Conservation (phyloP, 2,888 invertebrate genomes). For the Limnephilus lunatus region DNA sequence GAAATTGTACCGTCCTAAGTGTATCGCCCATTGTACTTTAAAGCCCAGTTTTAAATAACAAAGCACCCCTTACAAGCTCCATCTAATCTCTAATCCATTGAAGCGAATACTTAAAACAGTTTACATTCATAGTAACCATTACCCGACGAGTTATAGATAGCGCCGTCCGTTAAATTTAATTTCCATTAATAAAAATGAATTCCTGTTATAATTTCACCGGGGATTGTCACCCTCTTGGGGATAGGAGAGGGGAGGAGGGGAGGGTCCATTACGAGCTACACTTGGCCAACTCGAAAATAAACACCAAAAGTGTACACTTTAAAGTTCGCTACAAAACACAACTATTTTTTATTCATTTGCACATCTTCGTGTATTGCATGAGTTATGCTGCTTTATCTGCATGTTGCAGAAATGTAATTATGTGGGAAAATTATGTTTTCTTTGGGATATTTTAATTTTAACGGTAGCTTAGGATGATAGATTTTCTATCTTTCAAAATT, state of each 20-base stretch:
- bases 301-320: not conserved
- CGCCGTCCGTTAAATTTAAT: not conserved
- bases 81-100: not conserved
- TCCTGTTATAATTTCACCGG: conserved; percentile 2
- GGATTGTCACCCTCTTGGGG: not conserved
- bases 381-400: not conserved
- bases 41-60: not conserved
- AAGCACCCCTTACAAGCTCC: not conserved
- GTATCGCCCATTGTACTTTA: not conserved
- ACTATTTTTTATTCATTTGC: not conserved
- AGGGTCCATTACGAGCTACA: not conserved
- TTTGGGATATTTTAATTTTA: too few species aligned
- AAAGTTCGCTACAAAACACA: not conserved
- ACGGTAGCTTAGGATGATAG: too few species aligned
- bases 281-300: not conserved
- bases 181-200: not conserved
- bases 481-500: too few species aligned
- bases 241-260: not conserved
- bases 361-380: not conserved
- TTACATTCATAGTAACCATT: not conserved
- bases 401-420: not conserved
- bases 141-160: not conserved
- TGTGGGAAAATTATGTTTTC: too few species aligned
- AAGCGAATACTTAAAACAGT: not conserved
- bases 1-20: not conserved